Evolutionary conservation across 2,113 vertebrate genomes (phyloP).

Genomic region (Sitta europaea): DNA sequence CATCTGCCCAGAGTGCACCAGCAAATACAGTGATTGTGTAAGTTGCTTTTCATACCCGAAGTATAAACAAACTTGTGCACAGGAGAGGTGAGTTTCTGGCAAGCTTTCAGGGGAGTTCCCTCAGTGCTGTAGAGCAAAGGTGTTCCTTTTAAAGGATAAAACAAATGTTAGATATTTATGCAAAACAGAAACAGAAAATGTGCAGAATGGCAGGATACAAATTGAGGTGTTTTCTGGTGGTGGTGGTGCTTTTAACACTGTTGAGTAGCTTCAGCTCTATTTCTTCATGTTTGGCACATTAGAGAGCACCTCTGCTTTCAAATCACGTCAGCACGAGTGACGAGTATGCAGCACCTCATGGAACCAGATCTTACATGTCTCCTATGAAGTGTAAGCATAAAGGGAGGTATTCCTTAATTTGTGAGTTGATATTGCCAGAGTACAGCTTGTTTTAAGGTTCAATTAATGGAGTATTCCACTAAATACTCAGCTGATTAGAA

Average conservation of each 20-base stretch:
- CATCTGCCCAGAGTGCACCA: background rate
- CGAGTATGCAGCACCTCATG: rapidly evolving
- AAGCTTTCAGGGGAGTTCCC: background rate
- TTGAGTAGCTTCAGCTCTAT: background rate
- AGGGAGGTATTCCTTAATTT: background rate
- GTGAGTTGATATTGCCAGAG: background rate
- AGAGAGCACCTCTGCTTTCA: background rate
- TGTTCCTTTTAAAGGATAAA: background rate
- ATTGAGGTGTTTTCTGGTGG: background rate
- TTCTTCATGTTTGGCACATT: background rate
- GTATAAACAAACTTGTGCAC: background rate
- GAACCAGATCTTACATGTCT: background rate
- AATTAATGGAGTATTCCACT: background rate
- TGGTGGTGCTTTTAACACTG: background rate
- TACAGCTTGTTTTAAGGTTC: background rate
- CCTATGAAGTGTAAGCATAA: background rate
- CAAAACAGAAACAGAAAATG: background rate
- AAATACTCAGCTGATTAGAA: background rate
- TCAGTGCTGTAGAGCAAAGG: background rate
- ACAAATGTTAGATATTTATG: background rate
- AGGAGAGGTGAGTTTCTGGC: background rate
- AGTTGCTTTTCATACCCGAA: background rate
- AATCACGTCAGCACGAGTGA: rapidly evolving
- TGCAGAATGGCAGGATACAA: background rate
- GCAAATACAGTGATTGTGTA: background rate